A percentile compares a stretch with the other conserved stretches of the same genome.
Conservation (phyloP, 2,888 invertebrate genomes). For the Pediacus dermestoides region DNA sequence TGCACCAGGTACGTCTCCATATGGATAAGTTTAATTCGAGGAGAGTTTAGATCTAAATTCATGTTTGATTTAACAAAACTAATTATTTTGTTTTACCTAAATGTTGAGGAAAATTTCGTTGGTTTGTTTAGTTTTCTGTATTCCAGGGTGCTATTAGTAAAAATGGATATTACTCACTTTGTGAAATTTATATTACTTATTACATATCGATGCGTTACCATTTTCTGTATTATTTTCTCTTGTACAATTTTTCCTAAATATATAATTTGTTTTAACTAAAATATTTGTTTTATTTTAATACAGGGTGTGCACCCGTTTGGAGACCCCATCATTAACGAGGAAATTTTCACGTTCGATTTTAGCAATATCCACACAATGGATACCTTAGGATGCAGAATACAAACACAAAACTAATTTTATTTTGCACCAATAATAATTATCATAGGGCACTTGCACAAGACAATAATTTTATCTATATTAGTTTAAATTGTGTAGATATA, state of each 20-base stretch:
- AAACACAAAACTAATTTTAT: slow-evolving; percentile 8
- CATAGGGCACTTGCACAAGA: slow-evolving; percentile 1
- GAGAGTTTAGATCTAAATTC: too few species aligned
- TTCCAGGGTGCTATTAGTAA: slow-evolving; percentile 37
- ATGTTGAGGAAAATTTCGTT: too few species aligned
- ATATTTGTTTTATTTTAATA: slow-evolving; percentile 36
- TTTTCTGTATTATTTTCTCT: too few species aligned
- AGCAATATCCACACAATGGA: slow-evolving; percentile 24
- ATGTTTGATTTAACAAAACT: too few species aligned
- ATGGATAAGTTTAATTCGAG: slow-evolving; percentile 2
- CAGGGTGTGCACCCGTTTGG: slow-evolving; percentile 39
- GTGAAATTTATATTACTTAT: slow-evolving; percentile 13
- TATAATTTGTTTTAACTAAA: slow-evolving; percentile 22
- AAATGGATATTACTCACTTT: slow-evolving; percentile 27
- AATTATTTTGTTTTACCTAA: too few species aligned
- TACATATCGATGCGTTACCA: slow-evolving; percentile 16
- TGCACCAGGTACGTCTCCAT: slow-evolving; percentile 56
- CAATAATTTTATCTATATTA: neutral
- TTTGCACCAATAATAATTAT: neutral
- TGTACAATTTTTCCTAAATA: slow-evolving; percentile 19
- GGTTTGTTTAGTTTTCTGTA: slow-evolving; percentile 38
- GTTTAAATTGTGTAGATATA: too few species aligned
- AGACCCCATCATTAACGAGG: slow-evolving; percentile 29
- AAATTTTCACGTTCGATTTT: slow-evolving; percentile 15
- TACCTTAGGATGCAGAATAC: slow-evolving; percentile 30